Conservation (phyloP, 2,888 invertebrate species). For the Aleiodes leptofemur region DNA sequence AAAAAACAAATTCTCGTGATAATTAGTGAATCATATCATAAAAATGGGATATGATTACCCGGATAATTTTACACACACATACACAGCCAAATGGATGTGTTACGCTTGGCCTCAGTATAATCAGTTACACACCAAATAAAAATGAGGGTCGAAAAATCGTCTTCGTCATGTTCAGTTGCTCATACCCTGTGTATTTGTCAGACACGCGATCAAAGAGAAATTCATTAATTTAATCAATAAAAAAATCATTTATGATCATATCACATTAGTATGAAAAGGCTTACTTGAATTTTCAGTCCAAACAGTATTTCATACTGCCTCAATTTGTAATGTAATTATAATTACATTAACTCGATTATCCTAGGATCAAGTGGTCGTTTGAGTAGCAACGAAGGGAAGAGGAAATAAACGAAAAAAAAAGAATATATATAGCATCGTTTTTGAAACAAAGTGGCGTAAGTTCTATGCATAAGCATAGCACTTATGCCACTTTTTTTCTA, state of each 20-base stretch:
- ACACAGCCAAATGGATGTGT: slow-evolving; percentile 33
- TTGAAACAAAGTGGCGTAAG: no score
- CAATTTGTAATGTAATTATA: no score
- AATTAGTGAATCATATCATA: slow-evolving; percentile 23
- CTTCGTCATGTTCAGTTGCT: slow-evolving; percentile 39
- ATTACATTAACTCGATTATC: no score
- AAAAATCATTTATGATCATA: slow-evolving; percentile 42
- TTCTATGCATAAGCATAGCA: no score
- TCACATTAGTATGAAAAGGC: slow-evolving; percentile 16
- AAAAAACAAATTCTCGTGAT: slow-evolving; percentile 12
- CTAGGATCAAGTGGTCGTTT: no score
- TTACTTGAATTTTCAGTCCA: slow-evolving; percentile 6
- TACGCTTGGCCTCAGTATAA: slow-evolving; percentile 38
- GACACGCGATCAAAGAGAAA: slow-evolving; percentile 42
- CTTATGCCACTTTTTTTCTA: no score
- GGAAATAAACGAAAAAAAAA: neutral
- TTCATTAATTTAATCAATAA: slow-evolving; percentile 45
- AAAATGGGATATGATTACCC: slow-evolving; percentile 33
- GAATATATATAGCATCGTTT: no score
- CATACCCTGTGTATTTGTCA: slow-evolving; percentile 6
- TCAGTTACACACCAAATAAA: slow-evolving; percentile 38
- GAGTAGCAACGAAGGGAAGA: no score
- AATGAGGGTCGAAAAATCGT: slow-evolving; percentile 41
- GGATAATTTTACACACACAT: slow-evolving; percentile 28
- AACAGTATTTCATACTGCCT: no score